These are phyloP conservation scores for Aurelia sp. DNA, from an alignment of 30 jellyfish, hydroid and myxozoan species.

Conservation along the genomic window DNA sequence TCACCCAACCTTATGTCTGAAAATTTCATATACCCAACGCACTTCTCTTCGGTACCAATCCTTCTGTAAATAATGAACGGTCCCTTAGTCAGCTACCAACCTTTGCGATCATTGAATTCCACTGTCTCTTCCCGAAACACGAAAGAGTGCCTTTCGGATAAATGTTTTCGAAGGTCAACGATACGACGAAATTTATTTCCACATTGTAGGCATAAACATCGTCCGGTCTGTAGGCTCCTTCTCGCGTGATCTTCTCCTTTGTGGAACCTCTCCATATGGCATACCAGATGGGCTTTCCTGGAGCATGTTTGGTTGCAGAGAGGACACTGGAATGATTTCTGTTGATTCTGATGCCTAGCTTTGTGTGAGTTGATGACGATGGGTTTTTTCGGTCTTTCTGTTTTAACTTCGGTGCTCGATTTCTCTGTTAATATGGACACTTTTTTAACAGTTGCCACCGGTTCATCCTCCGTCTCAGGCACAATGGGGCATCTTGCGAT, in stretches of 20 bases:
- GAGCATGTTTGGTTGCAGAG: background rate
- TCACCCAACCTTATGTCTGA: too few relatives aligned
- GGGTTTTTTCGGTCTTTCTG: background rate
- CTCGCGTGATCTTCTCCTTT: background rate
- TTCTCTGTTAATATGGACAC: too few relatives aligned
- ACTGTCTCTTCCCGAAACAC: background rate
- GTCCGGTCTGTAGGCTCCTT: background rate
- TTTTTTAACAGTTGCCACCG: background rate
- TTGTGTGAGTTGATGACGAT: background rate
- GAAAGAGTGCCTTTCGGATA: background rate
- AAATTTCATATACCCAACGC: too few relatives aligned
- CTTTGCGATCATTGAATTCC: background rate
- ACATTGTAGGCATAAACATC: background rate
- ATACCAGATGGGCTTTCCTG: background rate
- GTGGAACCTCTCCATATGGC: background rate
- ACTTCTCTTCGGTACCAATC: too few relatives aligned
- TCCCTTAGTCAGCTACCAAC: background rate
- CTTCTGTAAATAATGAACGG: too few relatives aligned
- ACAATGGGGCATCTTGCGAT: background rate
- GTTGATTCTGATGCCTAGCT: too few relatives aligned
- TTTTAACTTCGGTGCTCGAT: background rate
- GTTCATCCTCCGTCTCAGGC: background rate
- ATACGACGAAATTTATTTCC: background rate
- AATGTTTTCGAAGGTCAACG: background rate
- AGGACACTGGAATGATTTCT: background rate